phyloP scores from a whole-genome alignment of 2,888 invertebrate species.

The Abrostola triplasia region DNA sequence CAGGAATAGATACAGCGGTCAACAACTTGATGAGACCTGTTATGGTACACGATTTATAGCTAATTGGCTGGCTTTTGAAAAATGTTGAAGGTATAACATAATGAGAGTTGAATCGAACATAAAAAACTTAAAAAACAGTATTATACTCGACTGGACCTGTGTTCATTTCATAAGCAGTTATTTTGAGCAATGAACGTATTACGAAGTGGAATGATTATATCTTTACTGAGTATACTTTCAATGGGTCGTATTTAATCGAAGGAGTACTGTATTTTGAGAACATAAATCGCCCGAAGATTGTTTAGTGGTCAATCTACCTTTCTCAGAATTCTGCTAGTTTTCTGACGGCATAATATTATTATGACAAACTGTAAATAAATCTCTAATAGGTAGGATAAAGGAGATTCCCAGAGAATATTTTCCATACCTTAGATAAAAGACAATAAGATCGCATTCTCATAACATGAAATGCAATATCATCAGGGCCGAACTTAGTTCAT shows the following conservation, averaged over 20 bases:
- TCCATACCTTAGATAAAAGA: too few species aligned
- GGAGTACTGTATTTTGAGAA: background rate
- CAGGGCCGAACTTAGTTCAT: too few species aligned
- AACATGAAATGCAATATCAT: too few species aligned
- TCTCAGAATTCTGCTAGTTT: too few species aligned
- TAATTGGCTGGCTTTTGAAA: constrained; percentile 39
- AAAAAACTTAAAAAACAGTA: too few species aligned
- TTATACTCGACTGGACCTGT: background rate
- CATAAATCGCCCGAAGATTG: background rate
- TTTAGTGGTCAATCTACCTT: background rate
- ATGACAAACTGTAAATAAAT: too few species aligned
- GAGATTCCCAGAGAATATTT: too few species aligned
- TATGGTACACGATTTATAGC: constrained; percentile 35
- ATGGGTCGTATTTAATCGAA: constrained; percentile 1
- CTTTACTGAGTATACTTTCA: background rate
- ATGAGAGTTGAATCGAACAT: constrained; percentile 16
- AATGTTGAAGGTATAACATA: constrained; percentile 4
- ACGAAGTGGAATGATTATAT: background rate
- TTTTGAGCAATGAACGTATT: background rate
- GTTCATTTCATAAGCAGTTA: background rate
- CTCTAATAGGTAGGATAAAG: too few species aligned
- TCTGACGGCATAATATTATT: too few species aligned
- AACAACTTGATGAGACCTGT: constrained; percentile 50
- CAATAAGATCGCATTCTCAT: too few species aligned
- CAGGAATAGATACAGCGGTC: constrained; percentile 52